Evolutionary conservation across 2,113 vertebrate genomes (phyloP).

Genomic region (Pongo abelii): DNA sequence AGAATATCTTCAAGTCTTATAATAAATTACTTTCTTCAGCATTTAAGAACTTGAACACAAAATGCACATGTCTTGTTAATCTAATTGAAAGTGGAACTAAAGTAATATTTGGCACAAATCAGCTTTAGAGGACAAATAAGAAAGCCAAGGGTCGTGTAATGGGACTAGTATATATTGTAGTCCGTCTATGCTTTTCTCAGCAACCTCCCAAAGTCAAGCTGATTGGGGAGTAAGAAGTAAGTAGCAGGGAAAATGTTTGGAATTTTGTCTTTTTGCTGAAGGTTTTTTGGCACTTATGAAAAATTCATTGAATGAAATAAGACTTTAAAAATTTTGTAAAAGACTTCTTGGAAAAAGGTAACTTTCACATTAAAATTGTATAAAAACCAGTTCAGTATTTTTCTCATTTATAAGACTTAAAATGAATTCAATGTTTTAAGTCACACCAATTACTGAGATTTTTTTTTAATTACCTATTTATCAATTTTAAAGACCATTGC

Average conservation of each 20-base stretch:
- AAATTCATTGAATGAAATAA: neutral
- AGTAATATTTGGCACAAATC: neutral
- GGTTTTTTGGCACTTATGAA: neutral
- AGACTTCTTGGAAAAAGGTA: neutral
- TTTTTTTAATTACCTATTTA: neutral
- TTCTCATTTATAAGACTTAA: neutral
- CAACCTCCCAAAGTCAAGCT: neutral
- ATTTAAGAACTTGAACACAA: neutral
- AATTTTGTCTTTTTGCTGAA: conserved; percentile 18
- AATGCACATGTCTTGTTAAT: neutral
- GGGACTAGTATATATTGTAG: neutral
- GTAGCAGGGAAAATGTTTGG: neutral
- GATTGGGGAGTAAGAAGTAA: neutral
- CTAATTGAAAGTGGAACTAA: neutral
- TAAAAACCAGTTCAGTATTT: conserved; percentile 5
- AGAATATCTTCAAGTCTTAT: neutral
- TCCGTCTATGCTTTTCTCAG: neutral
- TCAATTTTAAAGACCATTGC: neutral
- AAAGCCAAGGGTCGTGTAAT: neutral
- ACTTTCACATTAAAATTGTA: neutral
- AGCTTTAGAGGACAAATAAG: neutral
- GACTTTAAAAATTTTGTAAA: neutral
- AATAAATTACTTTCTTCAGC: neutral
- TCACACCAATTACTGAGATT: neutral
- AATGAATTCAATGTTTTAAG: neutral